These are phyloP conservation scores for Menura novaehollandiae DNA, from an alignment of 2,113 vertebrate genomes.

Conservation along the genomic window DNA sequence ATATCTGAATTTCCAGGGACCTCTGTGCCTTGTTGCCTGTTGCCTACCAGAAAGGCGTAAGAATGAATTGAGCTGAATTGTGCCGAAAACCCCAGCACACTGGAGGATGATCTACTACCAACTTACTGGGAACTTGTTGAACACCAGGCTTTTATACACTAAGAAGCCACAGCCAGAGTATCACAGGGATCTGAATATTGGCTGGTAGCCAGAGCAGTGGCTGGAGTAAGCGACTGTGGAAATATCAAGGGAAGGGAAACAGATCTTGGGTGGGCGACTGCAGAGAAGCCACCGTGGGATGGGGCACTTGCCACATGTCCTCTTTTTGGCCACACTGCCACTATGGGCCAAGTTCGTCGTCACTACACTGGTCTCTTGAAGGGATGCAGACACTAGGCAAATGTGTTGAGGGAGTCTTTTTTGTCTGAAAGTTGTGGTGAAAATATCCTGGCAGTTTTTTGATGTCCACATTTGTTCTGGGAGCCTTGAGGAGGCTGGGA, in stretches of 20 bases:
- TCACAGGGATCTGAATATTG: background rate
- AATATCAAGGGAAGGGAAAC: background rate
- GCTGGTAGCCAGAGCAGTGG: background rate
- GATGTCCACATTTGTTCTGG: background rate
- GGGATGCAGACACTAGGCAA: background rate
- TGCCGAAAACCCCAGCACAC: background rate
- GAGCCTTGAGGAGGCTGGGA: background rate
- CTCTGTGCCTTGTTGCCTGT: background rate
- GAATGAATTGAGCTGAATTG: background rate
- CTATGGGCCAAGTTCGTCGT: background rate
- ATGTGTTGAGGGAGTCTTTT: background rate
- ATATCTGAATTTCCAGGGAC: background rate
- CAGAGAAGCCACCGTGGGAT: background rate
- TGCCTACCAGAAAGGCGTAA: background rate
- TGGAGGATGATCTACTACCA: background rate
- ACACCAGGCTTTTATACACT: background rate
- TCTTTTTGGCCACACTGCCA: background rate
- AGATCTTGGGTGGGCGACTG: background rate
- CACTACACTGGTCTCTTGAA: background rate
- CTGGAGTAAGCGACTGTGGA: background rate
- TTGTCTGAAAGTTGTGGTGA: background rate
- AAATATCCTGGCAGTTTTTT: background rate
- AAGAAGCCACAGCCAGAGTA: background rate
- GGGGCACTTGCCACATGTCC: accelerated
- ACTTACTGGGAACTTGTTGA: background rate